These are phyloP conservation scores for Agrotis segetum DNA, from an alignment of 2,888 invertebrate species.

Conservation along the genomic window DNA sequence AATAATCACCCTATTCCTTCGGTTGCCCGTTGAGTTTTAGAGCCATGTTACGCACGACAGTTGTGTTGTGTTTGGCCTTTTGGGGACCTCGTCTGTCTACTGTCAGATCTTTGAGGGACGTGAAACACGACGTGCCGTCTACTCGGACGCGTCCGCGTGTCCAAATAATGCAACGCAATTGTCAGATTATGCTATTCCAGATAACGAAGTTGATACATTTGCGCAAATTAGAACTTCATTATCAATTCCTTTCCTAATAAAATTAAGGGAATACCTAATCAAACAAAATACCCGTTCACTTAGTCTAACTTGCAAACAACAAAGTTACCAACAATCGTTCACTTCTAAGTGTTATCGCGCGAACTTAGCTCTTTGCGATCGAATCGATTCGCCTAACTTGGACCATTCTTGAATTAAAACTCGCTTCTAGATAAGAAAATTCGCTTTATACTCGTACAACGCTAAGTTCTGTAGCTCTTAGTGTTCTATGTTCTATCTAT, in stretches of 20 bases:
- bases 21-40: too few relatives aligned
- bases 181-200: too few relatives aligned
- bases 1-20: too few relatives aligned
- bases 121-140: too few relatives aligned
- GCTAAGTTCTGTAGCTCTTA: constrained; percentile 14
- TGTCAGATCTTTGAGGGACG: too few relatives aligned
- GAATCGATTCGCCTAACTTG: constrained; percentile 41
- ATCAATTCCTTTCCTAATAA: not conserved
- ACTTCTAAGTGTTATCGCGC: constrained; percentile 48
- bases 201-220: too few relatives aligned
- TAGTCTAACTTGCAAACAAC: constrained; percentile 14
- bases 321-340: constrained; percentile 53
- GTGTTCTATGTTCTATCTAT: too few relatives aligned
- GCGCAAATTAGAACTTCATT: not conserved
- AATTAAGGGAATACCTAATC: constrained; percentile 20
- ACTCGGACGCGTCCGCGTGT: too few relatives aligned
- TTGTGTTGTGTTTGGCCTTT: too few relatives aligned
- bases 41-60: too few relatives aligned
- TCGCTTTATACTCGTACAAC: constrained; percentile 20
- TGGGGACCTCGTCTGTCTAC: too few relatives aligned
- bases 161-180: too few relatives aligned
- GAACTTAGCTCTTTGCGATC: constrained; percentile 46
- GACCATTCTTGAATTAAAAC: constrained; percentile 47
- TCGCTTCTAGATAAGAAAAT: constrained; percentile 40
- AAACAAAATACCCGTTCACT: constrained; percentile 14